These are phyloP conservation scores for Nyctibius bracteatus DNA, from an alignment of 2,113 vertebrate genomes.

Conservation along the genomic window DNA sequence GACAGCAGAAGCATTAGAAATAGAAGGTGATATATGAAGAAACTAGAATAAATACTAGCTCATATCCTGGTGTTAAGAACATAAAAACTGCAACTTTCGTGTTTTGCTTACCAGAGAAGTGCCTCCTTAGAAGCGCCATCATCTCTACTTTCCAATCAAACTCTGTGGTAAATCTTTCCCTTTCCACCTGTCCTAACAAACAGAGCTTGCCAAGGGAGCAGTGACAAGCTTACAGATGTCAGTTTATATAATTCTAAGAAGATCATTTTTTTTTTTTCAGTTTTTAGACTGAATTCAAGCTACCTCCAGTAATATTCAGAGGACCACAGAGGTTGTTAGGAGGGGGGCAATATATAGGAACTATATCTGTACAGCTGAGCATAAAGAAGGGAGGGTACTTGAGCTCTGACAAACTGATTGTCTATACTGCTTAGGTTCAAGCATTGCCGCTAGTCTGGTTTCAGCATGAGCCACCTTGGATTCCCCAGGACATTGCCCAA, in stretches of 20 bases:
- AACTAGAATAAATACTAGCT: not conserved
- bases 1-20: not conserved
- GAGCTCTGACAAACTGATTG: not conserved
- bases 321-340: not conserved
- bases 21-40: not conserved
- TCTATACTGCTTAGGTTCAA: not conserved
- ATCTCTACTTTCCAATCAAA: not conserved
- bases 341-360: not conserved
- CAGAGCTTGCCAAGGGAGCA: not conserved
- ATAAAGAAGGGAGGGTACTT: not conserved
- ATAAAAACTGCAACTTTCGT: not conserved
- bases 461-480: not conserved
- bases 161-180: not conserved
- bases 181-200: not conserved
- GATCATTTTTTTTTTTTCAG: not conserved
- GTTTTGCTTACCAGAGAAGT: not conserved
- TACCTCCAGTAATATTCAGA: not conserved
- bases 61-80: not conserved
- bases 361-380: not conserved
- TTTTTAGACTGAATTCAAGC: not conserved
- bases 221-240: not conserved
- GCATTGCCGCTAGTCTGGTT: not conserved
- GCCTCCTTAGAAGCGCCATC: not conserved
- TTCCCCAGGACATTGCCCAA: accelerated
- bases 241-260: not conserved